Percentiles rank a stretch among this genome's conserved stretches.
Conservation (phyloP, 2,113 vertebrate genomes). For the Pygathrix nemaeus region DNA sequence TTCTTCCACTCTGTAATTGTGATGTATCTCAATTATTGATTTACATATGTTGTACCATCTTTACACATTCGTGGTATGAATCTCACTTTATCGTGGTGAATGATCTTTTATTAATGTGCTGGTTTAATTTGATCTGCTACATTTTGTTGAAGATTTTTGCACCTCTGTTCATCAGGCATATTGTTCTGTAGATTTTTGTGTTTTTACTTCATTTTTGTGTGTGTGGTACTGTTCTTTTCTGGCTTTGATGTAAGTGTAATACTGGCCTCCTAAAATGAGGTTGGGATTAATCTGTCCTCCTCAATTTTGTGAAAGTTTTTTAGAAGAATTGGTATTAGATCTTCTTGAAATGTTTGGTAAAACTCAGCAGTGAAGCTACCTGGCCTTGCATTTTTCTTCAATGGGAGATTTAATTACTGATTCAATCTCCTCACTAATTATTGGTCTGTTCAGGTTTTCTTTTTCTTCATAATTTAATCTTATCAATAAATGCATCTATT, state of each 20-base stretch:
- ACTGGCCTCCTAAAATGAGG: neutral
- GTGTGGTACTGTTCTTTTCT: neutral
- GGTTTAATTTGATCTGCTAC: neutral
- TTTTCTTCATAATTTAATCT: neutral
- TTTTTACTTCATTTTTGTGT: neutral
- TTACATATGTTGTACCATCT: neutral
- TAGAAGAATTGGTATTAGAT: neutral
- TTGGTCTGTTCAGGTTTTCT: neutral
- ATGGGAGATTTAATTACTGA: neutral
- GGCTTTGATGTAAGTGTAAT: neutral
- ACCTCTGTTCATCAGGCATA: neutral
- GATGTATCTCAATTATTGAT: neutral
- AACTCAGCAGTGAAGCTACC: neutral
- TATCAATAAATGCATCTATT: neutral
- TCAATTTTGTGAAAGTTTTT: neutral
- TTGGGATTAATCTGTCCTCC: neutral
- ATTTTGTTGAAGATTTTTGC: neutral
- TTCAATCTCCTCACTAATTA: neutral
- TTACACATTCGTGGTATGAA: neutral
- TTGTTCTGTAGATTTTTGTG: neutral
- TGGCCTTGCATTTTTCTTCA: neutral
- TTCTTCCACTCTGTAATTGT: neutral
- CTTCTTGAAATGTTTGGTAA: neutral
- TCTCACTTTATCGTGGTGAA: neutral
- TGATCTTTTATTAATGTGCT: neutral